Evolutionary conservation across 1,140 invertebrate genomes (phyloP).

Genomic region (Hormaphis cornu): DNA sequence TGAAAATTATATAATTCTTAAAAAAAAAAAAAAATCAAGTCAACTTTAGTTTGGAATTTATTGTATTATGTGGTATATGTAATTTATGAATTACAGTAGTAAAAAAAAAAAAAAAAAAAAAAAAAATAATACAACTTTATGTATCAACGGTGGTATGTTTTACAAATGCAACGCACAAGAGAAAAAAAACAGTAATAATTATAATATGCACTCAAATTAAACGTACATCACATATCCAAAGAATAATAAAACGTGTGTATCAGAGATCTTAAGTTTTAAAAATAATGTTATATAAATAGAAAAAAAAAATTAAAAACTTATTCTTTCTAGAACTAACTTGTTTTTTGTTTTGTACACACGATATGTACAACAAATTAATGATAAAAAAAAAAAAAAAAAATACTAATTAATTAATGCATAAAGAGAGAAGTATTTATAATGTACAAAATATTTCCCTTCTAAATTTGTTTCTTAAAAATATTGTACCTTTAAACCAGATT

Average conservation of each 20-base stretch:
- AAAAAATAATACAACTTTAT: neutral
- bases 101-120: neutral
- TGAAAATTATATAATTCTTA: too few species aligned
- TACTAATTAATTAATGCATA: neutral
- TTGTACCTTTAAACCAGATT: neutral
- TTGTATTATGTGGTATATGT: too few species aligned
- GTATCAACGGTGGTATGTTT: neutral
- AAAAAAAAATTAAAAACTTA: conserved; percentile 20
- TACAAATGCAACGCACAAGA: neutral
- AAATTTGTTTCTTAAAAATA: neutral
- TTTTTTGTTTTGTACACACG: neutral
- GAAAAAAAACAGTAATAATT: neutral
- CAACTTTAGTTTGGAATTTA: too few species aligned
- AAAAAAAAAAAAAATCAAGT: too few species aligned
- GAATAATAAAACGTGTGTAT: conserved; percentile 1
- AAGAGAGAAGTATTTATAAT: neutral
- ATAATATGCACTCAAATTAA: too few species aligned
- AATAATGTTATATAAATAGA: neutral
- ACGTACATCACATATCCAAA: conserved; percentile 2
- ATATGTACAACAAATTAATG: conserved; percentile 13
- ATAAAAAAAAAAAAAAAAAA: neutral
- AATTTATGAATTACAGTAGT: too few species aligned
- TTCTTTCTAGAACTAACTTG: conserved; percentile 11
- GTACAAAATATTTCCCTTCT: conserved; percentile 6
- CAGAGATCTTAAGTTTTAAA: conserved; percentile 13